Evolutionary conservation across 2,113 vertebrate species (phyloP).

Genomic region (Rhodinocichla rosea): DNA sequence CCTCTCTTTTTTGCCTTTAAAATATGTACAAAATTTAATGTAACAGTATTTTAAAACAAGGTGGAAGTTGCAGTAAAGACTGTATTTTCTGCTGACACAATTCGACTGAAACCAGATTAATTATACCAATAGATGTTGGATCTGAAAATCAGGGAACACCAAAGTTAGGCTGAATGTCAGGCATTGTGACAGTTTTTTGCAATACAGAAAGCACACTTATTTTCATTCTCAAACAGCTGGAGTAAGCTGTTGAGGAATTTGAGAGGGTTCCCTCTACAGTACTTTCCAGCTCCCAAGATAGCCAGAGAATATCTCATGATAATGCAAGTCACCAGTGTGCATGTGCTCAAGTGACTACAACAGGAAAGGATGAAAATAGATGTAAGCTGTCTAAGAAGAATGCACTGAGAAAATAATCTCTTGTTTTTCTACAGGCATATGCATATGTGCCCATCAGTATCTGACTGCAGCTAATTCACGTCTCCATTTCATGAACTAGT

Average conservation of each 20-base stretch:
- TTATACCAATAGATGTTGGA: neutral
- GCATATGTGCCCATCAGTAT: neutral
- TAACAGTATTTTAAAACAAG: neutral
- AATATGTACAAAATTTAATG: neutral
- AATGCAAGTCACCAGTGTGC: neutral
- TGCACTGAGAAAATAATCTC: neutral
- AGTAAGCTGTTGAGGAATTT: constrained; percentile 35
- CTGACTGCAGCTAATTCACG: neutral
- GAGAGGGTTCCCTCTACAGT: neutral
- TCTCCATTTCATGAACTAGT: neutral
- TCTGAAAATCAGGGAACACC: constrained; percentile 26
- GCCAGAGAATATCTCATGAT: neutral
- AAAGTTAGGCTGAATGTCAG: neutral
- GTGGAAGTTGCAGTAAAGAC: neutral
- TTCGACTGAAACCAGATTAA: neutral
- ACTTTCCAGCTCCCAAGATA: neutral
- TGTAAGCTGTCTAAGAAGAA: neutral
- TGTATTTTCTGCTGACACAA: neutral
- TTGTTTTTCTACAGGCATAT: neutral
- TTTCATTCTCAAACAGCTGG: neutral
- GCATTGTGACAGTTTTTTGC: neutral
- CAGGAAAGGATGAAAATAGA: constrained; percentile 15
- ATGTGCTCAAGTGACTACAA: neutral
- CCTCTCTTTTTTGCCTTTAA: neutral
- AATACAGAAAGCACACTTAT: neutral